Evolutionary conservation across 2,797 vertebrate genomes (phyloP), one percentile per base, ranked within the genome.

Genomic region (Helicolenus hilgendorfi): DNA sequence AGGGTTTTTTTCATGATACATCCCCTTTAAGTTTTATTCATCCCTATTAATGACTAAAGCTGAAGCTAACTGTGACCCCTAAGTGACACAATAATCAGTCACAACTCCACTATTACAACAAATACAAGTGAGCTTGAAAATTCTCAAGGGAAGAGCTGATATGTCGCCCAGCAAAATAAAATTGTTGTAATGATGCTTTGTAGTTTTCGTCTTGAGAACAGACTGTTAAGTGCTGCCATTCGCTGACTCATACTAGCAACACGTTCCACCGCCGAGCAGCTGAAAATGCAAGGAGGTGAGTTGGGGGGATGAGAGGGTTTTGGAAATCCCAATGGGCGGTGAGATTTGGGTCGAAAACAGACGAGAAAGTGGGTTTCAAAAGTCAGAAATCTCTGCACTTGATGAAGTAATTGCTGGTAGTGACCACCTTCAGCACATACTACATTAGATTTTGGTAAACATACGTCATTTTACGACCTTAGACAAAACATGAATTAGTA

Each of bases 11-110:
- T 53, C 49, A 53, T 53, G 18, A 53, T 53, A 53, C 10, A 10
- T 53, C 49, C 20, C 20, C 49, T 55, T 22, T n/a, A n/a, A n/a
- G 60, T 79, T 84, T 26, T 62, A 59, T 68, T 56, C n/a, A 59
- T 75, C 38, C 41, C 20, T 78, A 63, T 81, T 73, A 85, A 82
- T 49, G 49, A 89, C 45, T n/a, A 69, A 89, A 89, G 33, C 45
- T 49, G 65, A 89, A 89, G 33, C 70, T 74, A 2, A 15, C 0
- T 5, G 55, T 68, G 53, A 31, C 35, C 69, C 35, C 14, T 56
- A 67, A 60, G 70, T 67, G 77, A 63, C 77, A 79, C 27, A 63
- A 77, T 20, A 76, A 89, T 86, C 35, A 35, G 56, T 82, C 72
- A 77, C 62, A 31, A 45, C 38, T 5, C 80, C 31, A 45, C 33